A percentile compares a stretch with the other conserved stretches of the same genome.
Conservation (phyloP, 2,797 vertebrate genomes). For the Danio tinwini region DNA sequence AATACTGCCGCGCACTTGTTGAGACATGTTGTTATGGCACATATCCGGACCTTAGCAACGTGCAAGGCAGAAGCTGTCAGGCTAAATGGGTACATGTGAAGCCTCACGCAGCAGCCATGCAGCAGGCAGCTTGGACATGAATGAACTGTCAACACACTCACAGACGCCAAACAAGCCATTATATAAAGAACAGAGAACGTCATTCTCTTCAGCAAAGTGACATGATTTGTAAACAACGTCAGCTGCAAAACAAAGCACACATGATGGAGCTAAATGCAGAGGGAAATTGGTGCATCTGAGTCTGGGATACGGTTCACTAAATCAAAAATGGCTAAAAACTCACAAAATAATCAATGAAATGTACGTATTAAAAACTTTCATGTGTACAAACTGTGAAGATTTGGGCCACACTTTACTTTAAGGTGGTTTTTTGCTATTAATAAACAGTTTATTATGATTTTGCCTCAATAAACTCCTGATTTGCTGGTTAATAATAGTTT, state of each 20-base stretch:
- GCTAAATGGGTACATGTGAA: slow-evolving; percentile 59
- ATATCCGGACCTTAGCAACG: slow-evolving; percentile 58
- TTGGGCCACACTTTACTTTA: no score
- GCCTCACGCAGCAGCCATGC: slow-evolving; percentile 60
- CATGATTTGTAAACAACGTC: slow-evolving; percentile 50
- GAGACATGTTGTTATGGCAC: slow-evolving; percentile 60
- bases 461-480: no score
- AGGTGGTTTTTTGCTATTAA: no score
- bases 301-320: not conserved
- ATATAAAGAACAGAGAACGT: slow-evolving; percentile 58
- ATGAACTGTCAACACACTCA: slow-evolving; percentile 61
- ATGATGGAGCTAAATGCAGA: not conserved
- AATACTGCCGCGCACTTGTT: slow-evolving; percentile 58
- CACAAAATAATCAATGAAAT: no score
- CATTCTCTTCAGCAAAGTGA: slow-evolving; percentile 54
- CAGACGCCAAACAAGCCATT: slow-evolving; percentile 50
- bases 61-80: slow-evolving; percentile 66
- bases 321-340: not conserved
- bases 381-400: no score
- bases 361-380: no score
- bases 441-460: no score
- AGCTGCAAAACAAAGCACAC: slow-evolving; percentile 32
- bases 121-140: slow-evolving; percentile 62
- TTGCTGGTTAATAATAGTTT: no score
- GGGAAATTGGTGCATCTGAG: not conserved